Evolutionary conservation across 2,113 vertebrate genomes (phyloP), one percentile per base, ranked within the genome.

Genomic region (Trichomycterus rosablanca): DNA sequence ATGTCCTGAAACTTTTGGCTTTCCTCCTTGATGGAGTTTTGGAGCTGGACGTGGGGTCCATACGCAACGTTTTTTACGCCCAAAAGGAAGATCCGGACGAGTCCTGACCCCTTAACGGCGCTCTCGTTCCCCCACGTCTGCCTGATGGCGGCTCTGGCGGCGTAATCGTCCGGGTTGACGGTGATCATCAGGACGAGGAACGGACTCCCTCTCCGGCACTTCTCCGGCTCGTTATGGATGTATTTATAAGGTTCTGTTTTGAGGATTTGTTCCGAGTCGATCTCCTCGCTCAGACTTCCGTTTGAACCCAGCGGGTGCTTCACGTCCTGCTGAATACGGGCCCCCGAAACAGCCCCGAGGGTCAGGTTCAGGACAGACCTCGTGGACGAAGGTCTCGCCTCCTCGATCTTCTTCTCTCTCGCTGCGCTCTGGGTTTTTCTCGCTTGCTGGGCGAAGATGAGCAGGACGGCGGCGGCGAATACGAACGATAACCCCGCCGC

Each of bases 101-200:
- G 79, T 46, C 85, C 86, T 43, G 90, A 74, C 19, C 84, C 88
- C 0, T 84, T 83, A 3, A 85, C 86, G 30, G 91, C 66, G 42
- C 87, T 97, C 71, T 94, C 90, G 0, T 95, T 98, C 3, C 91
- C 96, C 96, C 96, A 99, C 0, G 95, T 98, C 74, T 96, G 89
- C n/a, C 96, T 84, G 26, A 99, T 98, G 12, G 92, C 95, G 26
- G 91, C 87, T 63, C 96, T 86, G 0, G 92, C 95, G 61, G 97
- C 91, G 16, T 77, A 83, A 70, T 95, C 91, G 40, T 87, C 83
- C 2, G 92, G 92, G 67, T 94, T 92, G 1, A 91, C 93, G 16
- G 92, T 86, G 59, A 99, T 94, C 51, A 99, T 81, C 44, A 99
- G 20, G 76, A 97, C 90, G 53, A 99, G 79, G 71, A 98, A 97